Evolutionary conservation across 2,888 invertebrate species (phyloP), one percentile per base, ranked within the genome.

Genomic region (Amphipyra tragopoginis): DNA sequence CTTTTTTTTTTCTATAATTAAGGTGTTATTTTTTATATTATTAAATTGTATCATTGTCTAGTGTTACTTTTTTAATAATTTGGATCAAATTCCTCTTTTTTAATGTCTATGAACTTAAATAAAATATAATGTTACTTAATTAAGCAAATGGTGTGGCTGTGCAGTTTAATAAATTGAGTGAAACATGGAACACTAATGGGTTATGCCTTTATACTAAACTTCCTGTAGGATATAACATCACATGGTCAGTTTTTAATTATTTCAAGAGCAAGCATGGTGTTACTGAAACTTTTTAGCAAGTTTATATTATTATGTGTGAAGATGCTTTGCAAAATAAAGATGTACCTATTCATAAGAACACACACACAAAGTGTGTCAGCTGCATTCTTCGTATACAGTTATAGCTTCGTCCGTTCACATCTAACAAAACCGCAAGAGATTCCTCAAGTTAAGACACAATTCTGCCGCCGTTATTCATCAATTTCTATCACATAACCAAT

Each of bases 321-420:
- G 40, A 53, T 69, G 44, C 6, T 47, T 45, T 10, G 38, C 38
- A 55, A 44, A 48, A 14, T 57, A 57, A 38, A 42, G 10, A 49
- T 63, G 39, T 26, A 54, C 6, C 45, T 52, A 44, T 36, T 59
- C 21, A 61, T 10, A 21, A 57, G 44, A 63, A 57, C 47, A 62
- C 38, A 57, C 56, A 62, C 58, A 59, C 66, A 56, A 87, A 85
- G 84, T 88, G 69, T 87, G 87, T 83, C 87, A 85, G 79, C 71
- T 77, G 74, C 85, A 87, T 86, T 86, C 84, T 78, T 81, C 64
- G 59, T 63, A 80, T 82, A 86, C 83, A 86, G 86, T 83, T 86
- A 82, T 65, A 79, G 71, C 73, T 60, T 67, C 55, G 78, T 80
- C 80, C 81, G 72, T 75, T 80, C 83, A 76, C 76, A 77, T 77